Percentiles rank a stretch among this genome's conserved stretches.
Evolutionary conservation across 2,888 invertebrate species (phyloP).

Genomic region (Dysmachus trigonus): DNA sequence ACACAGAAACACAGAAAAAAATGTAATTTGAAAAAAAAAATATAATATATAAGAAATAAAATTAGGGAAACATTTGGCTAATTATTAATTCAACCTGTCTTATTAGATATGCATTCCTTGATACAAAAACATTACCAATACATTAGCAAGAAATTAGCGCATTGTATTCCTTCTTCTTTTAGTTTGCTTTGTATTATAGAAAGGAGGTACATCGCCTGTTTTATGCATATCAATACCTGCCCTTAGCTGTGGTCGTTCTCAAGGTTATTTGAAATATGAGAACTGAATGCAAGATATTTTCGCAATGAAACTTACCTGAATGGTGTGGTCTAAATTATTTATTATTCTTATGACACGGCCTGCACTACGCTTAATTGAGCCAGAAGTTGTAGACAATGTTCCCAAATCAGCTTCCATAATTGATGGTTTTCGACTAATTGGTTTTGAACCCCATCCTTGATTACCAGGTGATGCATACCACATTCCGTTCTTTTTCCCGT

Average conservation of each 20-base stretch:
- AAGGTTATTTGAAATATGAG: conserved; percentile 33
- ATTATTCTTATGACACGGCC: conserved; percentile 91
- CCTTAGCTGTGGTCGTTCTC: conserved; percentile 5
- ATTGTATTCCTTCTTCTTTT: neutral
- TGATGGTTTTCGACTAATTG: conserved; percentile 82
- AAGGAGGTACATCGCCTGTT: neutral
- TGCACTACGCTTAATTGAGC: conserved; percentile 77
- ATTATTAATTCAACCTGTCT: neutral
- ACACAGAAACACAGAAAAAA: neutral
- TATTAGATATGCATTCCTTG: neutral
- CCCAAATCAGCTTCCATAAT: conserved; percentile 79
- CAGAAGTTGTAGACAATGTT: conserved; percentile 72
- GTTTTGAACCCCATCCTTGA: conserved; percentile 72
- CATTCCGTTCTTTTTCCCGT: conserved; percentile 90
- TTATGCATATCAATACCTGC: neutral
- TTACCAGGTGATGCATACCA: conserved; percentile 77
- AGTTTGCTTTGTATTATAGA: neutral
- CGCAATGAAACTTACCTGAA: conserved; percentile 71
- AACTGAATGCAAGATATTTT: conserved; percentile 44
- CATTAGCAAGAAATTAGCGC: neutral
- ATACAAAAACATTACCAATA: neutral
- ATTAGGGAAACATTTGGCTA: neutral
- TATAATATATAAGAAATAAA: neutral
- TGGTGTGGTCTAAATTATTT: conserved; percentile 91
- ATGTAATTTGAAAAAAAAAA: neutral